These are phyloP conservation scores for Phalloptychus januarius DNA, from an alignment of 2,797 vertebrate species.

Conservation along the genomic window DNA sequence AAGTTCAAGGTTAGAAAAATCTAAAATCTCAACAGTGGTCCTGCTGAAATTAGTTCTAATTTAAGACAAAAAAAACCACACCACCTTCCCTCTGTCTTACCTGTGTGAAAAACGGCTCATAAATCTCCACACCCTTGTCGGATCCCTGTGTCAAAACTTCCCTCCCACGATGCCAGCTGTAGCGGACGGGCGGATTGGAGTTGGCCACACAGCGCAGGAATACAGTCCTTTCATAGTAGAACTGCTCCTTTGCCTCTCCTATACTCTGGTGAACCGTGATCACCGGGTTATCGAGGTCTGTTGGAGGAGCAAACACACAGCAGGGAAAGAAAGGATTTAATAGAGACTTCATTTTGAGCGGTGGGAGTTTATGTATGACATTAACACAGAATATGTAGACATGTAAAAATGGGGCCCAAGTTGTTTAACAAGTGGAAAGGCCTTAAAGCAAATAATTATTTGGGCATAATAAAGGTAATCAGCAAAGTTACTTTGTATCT, in stretches of 20 bases:
- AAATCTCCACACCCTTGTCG: slow-evolving; percentile 98
- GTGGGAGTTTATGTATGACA: neutral
- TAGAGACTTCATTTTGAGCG: slow-evolving; percentile 4
- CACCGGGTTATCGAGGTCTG: slow-evolving; percentile 95
- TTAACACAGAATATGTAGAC: neutral
- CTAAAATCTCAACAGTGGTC: neutral
- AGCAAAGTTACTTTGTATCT: neutral
- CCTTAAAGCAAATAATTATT: neutral
- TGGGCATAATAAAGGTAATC: neutral
- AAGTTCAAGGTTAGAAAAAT: neutral
- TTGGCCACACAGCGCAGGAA: slow-evolving; percentile 97
- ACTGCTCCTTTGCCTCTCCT: slow-evolving; percentile 98
- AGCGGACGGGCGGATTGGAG: slow-evolving; percentile 95
- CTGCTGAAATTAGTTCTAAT: neutral
- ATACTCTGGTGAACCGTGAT: slow-evolving; percentile 99
- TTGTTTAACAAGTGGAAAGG: neutral
- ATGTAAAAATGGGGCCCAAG: neutral
- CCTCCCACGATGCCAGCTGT: slow-evolving; percentile 94
- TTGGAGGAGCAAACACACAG: slow-evolving; percentile 21
- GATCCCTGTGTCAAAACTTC: slow-evolving; percentile 94
- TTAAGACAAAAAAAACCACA: neutral
- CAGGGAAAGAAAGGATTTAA: slow-evolving; percentile 18
- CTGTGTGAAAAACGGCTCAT: slow-evolving; percentile 99
- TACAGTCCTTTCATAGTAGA: slow-evolving; percentile 97
- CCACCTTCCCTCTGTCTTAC: slow-evolving; percentile 75